These are phyloP conservation scores for Chloebia gouldiae DNA, from an alignment of 2,113 vertebrate genomes.

Conservation along the genomic window DNA sequence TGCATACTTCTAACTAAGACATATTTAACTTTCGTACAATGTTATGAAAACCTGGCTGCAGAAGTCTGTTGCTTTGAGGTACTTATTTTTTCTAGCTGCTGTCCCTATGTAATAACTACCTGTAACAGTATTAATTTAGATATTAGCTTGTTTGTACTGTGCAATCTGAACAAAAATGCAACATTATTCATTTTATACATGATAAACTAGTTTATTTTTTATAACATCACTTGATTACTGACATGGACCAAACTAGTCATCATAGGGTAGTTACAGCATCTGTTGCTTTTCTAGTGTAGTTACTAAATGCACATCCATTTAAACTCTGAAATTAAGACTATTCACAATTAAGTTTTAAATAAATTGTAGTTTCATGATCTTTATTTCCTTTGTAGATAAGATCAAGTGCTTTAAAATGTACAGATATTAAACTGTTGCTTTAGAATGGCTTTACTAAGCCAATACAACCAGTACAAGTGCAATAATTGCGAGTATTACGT, in stretches of 20 bases:
- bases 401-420: constrained; percentile 67
- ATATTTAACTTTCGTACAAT: constrained; percentile 74
- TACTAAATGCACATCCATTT: constrained; percentile 22
- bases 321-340: constrained; percentile 2
- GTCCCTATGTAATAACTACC: constrained; percentile 73
- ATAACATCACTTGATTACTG: constrained; percentile 72
- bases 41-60: constrained; percentile 70
- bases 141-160: constrained; percentile 77
- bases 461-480: constrained; percentile 70
- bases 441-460: constrained; percentile 65
- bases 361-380: constrained; percentile 36
- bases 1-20: constrained; percentile 64
- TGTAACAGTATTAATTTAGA: constrained; percentile 84
- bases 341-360: constrained; percentile 34
- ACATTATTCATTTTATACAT: constrained; percentile 80
- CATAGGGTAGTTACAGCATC: constrained; percentile 37
- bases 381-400: constrained; percentile 57
- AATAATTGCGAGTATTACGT: constrained; percentile 70
- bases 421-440: constrained; percentile 58
- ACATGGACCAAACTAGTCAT: constrained; percentile 79
- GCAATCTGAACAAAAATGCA: constrained; percentile 80
- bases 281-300: constrained; percentile 55
- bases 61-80: constrained; percentile 70
- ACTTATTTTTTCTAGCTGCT: constrained; percentile 67
- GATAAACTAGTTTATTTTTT: constrained; percentile 82